Evolutionary conservation across 1,140 invertebrate species (phyloP).

Genomic region (Dysdera silvatica): DNA sequence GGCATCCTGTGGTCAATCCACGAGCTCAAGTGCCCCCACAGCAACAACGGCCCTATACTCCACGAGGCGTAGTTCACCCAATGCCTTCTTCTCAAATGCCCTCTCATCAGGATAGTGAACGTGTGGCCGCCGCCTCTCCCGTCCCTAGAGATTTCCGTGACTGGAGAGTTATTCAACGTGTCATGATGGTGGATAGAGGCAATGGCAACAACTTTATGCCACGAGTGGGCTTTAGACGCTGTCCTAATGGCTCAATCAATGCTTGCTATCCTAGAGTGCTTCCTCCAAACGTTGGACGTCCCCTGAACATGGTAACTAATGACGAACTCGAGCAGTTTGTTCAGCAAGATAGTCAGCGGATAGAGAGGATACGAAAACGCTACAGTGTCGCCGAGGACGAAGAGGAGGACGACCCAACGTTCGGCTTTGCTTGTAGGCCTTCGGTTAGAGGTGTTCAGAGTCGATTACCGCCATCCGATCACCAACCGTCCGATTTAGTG

Average conservation of each 20-base stretch:
- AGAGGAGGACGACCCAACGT: slow-evolving; percentile 65
- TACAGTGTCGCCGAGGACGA: slow-evolving; percentile 49
- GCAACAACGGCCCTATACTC: slow-evolving; percentile 7
- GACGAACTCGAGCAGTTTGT: slow-evolving; percentile 77
- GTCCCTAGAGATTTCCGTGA: slow-evolving; percentile 24
- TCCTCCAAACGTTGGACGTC: slow-evolving; percentile 13
- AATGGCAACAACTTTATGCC: background rate
- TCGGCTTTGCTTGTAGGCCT: slow-evolving; percentile 76
- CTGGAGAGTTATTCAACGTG: slow-evolving; percentile 24
- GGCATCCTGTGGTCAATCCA: slow-evolving; percentile 16
- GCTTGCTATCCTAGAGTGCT: background rate
- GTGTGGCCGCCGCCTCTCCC: slow-evolving; percentile 3
- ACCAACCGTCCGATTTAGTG: slow-evolving; percentile 14
- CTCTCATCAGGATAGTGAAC: slow-evolving; percentile 5
- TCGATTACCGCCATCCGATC: slow-evolving; percentile 33
- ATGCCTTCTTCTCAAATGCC: background rate
- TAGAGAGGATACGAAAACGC: slow-evolving; percentile 67
- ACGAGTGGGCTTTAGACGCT: slow-evolving; percentile 10
- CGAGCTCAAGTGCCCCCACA: slow-evolving; percentile 8
- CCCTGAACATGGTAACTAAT: background rate
- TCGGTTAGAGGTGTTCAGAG: slow-evolving; percentile 63
- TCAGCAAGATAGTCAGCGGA: slow-evolving; percentile 67
- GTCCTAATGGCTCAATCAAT: background rate
- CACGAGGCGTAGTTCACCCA: background rate
- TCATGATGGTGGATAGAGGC: background rate